These are phyloP conservation scores for Formicarius rufipectus DNA, from an alignment of 2,113 vertebrate species.

Conservation along the genomic window DNA sequence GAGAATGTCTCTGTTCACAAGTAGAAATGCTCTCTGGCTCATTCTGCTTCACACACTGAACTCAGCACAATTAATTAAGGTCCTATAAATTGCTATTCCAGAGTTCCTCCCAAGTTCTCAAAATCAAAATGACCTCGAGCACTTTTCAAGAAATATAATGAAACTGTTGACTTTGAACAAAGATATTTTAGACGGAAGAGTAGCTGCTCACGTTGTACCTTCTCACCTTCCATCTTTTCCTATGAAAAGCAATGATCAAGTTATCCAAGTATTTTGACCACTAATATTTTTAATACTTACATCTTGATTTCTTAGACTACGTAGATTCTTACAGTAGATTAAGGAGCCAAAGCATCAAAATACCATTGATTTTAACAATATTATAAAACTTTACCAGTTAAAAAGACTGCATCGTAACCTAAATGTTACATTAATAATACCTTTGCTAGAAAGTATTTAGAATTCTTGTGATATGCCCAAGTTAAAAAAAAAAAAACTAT, in stretches of 20 bases:
- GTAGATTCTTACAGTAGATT: not conserved
- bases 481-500: not conserved
- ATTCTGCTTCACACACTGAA: not conserved
- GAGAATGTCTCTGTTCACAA: not conserved
- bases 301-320: not conserved
- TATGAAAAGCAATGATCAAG: not conserved
- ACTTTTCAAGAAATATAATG: not conserved
- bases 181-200: not conserved
- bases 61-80: not conserved
- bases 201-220: not conserved
- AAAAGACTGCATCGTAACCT: not conserved
- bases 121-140: not conserved
- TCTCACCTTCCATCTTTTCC: not conserved
- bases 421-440: not conserved
- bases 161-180: not conserved
- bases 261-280: not conserved
- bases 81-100: not conserved
- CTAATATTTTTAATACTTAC: not conserved
- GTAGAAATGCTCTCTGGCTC: not conserved
- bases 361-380: not conserved
- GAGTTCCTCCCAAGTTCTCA: not conserved
- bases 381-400: not conserved
- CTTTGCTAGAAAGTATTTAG: not conserved
- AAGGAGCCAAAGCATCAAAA: not conserved
- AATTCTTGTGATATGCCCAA: not conserved